phyloP scores from a whole-genome alignment of 92 coral and sea anemone genomes.

The Phenganax subtilis region DNA sequence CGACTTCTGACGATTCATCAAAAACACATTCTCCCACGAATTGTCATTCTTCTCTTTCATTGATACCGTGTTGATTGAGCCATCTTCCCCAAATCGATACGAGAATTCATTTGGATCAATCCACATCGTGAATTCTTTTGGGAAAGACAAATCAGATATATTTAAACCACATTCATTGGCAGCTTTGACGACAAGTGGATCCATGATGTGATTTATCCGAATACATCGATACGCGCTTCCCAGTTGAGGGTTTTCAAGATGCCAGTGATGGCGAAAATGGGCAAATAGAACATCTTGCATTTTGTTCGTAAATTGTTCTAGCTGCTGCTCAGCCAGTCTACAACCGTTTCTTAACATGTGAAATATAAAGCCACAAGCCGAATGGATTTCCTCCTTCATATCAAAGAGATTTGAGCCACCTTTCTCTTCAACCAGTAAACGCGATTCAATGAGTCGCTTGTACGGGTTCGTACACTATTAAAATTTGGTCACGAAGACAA shows the following conservation, averaged over 20 bases:
- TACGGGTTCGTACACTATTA: constrained; percentile 14
- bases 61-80: constrained; percentile 69
- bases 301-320: constrained; percentile 71
- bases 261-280: constrained; percentile 94
- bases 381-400: constrained; percentile 84
- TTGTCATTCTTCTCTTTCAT: constrained; percentile 52
- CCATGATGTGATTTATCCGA: constrained; percentile 81
- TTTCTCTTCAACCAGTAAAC: constrained; percentile 29
- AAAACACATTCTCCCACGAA: constrained; percentile 28
- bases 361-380: constrained; percentile 85
- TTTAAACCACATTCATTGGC: constrained; percentile 71
- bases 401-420: constrained; percentile 16
- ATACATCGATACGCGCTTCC: constrained; percentile 99
- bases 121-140: constrained; percentile 95
- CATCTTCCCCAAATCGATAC: constrained; percentile 95
- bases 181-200: constrained; percentile 78
- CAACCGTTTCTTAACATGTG: constrained; percentile 61
- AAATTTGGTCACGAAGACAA: constrained; percentile 8
- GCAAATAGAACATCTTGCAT: constrained; percentile 95
- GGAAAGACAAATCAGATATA: constrained; percentile 60
- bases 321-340: constrained; percentile 64
- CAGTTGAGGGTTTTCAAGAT: constrained; percentile 95
- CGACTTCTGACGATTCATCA: constrained; percentile 35
- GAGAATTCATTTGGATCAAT: constrained; percentile 95
- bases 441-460: constrained; percentile 20